Base-by-base conservation (phyloP, 2,113 vertebrate genomes). In the Solea senegalensis region DNA sequence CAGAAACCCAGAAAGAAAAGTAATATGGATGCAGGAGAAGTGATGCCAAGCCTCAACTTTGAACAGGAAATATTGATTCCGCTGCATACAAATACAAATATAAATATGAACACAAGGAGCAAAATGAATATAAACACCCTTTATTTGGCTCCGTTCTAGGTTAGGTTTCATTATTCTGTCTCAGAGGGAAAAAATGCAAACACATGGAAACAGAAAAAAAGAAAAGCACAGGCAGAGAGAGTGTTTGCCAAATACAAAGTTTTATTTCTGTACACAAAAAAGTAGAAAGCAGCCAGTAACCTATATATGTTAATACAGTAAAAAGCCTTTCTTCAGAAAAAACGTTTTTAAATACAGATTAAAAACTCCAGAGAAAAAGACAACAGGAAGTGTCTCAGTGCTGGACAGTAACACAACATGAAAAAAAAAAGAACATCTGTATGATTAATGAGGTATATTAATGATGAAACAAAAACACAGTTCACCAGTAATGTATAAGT, bases 221-320 rank as follows among this genome's bases (percentile, higher is more conserved):
- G n/a, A n/a, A n/a, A n/a, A 60, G 39, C 72, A 61, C 55, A 78
- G 49, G 26, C 60, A 86, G 55, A 61, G 69, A 5, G 50, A 15
- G 64, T 67, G 68, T 91, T 92, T 90, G 89, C 69, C 92, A 93
- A 93, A 93, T 93, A 93, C 87, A 94, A 93, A 93, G 89, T 88
- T 94, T 92, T 91, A 92, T 91, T 93, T 90, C 88, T 94, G 90
- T 94, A 93, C 92, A 93, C 87, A 91, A 93, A 94, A 21, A 73
- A 94, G 92, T 94, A 94, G 83, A 94, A 94, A 94, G 91, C 92
- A 92, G 88, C 89, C 90, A 88, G 81, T 91, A 89, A 92, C 81
- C 82, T 81, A 80, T 78, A 80, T 78, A 89, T 74, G 74, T 91
- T 90, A 91, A 92, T 88, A 89, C 82, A 87, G 64, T 90, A 91